Evolutionary conservation across 2,113 vertebrate genomes (phyloP), one percentile per base, ranked within the genome.

Genomic region (Neolamprologus falcicula): DNA sequence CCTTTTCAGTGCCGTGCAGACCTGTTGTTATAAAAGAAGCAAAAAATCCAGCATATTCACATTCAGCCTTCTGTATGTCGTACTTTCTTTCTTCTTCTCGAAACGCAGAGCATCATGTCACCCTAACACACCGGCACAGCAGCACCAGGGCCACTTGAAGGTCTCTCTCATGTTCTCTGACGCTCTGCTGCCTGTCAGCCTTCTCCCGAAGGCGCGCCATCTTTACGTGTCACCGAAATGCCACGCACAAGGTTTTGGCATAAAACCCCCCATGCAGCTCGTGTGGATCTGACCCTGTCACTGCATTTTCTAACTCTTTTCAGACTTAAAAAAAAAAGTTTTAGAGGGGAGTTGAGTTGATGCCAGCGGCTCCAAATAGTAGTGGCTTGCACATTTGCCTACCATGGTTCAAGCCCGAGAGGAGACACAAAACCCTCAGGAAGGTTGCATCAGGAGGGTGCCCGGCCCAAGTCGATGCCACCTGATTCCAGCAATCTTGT

Each of bases 291-390:
- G 45, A 78, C 45, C 79, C n/a, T 57, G 52, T 81, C 79, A 78
- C 80, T 86, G 71, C 71, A 61, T 71, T 86, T 80, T 61, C 78
- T 71, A 83, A 73, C 16, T 31, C 53, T 42, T 7, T 10, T 24
- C 82, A 57, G 26, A 42, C 33, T 73, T 31, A 2, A 26, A 73
- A 28, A 73, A 66, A 8, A 45, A 28, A 45, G 21, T 16, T 45
- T 45, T 26, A 28, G 8, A 45, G 40, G 68, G 68, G 68, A 26
- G 40, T 17, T 26, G 8, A 73, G 68, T 73, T 47, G 68, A 45
- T 73, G 40, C 68, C 40, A 26, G 21, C 1, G 4, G 21, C 40
- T 73, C 9, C 40, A 3, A 73, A 73, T 45, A 26, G 9, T 28
- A 6, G 13, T 21, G 13, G 13, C 21, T 45, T 73, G 37, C 37